phyloP scores from a whole-genome alignment of 2,113 vertebrate species.

The Poecile atricapillus region DNA sequence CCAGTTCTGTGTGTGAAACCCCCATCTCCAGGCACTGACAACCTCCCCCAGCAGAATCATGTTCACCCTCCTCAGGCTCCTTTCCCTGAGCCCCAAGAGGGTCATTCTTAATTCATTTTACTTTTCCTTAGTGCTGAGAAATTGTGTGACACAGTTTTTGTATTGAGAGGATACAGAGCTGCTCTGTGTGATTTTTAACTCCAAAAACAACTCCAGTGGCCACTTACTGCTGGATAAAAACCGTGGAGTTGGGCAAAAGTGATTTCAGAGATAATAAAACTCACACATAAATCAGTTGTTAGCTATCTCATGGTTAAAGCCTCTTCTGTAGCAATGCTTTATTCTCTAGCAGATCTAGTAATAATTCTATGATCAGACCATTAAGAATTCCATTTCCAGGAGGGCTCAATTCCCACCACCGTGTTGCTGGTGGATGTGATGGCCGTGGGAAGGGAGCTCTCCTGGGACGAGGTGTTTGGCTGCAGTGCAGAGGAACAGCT shows the following conservation, averaged over 20 bases:
- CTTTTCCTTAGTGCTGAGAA: not conserved
- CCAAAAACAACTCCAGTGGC: not conserved
- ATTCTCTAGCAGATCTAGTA: not conserved
- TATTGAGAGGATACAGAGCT: not conserved
- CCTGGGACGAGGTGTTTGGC: not conserved
- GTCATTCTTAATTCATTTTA: not conserved
- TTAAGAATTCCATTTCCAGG: not conserved
- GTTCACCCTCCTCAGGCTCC: rapidly evolving
- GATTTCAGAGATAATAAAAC: not conserved
- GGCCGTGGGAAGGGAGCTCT: not conserved
- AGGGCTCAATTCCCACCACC: not conserved
- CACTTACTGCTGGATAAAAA: not conserved
- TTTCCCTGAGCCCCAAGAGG: not conserved
- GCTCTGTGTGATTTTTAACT: not conserved
- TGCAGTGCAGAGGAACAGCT: not conserved
- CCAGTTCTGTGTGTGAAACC: not conserved
- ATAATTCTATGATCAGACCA: not conserved
- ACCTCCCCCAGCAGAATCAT: not conserved
- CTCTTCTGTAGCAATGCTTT: not conserved
- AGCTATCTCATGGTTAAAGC: not conserved
- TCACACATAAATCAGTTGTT: not conserved
- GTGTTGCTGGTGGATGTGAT: rapidly evolving
- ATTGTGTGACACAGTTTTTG: not conserved
- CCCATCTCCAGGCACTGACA: not conserved
- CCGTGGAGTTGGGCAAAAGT: not conserved